Evolutionary conservation across 2,797 vertebrate species (phyloP), one percentile per base, ranked within the genome.

Genomic region (Siniperca obscura): DNA sequence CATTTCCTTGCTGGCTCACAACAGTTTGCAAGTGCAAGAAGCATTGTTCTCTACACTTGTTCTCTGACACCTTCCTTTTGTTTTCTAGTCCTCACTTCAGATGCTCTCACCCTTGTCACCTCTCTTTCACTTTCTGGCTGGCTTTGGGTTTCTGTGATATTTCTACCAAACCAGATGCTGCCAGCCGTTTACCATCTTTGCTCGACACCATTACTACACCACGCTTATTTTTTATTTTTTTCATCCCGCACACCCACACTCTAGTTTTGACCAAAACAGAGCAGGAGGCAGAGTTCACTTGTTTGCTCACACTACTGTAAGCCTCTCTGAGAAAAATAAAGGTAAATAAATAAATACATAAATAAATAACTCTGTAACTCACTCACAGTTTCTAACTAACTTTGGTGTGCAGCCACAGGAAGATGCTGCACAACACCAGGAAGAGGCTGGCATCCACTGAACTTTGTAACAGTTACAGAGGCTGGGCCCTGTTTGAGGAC

Each of bases 401-500:
- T 80, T 85, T 81, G 38, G 73, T 78, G 74, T 70, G 78, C 60
- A 78, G 87, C 78, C 76, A 87, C 92, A 91, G 91, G 90, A 92
- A 92, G 90, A 91, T 84, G 84, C 82, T 86, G 81, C 81, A 78
- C 84, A 82, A 36, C 91, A 90, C 83, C 87, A 90, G 90, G 86
- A 92, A 90, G 85, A 89, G 36, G 22, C 82, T 81, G 89, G 87
- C 87, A 91, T 92, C 90, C 91, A 90, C 90, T 94, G 86, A 90
- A 92, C 88, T 89, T 87, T 91, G 88, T 89, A 87, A 89, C 83
- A 86, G 89, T 86, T 72, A 82, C 81, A 85, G 84, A 86, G 81
- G 86, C 78, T 19, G 38, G 73, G 69, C 71, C 40, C 75, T 82
- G 86, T 88, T 78, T 83, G 83, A 89, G 90, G 85, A 81, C 78